These are phyloP conservation scores for Pterois miles DNA, from an alignment of 2,797 vertebrate species.

Conservation along the genomic window DNA sequence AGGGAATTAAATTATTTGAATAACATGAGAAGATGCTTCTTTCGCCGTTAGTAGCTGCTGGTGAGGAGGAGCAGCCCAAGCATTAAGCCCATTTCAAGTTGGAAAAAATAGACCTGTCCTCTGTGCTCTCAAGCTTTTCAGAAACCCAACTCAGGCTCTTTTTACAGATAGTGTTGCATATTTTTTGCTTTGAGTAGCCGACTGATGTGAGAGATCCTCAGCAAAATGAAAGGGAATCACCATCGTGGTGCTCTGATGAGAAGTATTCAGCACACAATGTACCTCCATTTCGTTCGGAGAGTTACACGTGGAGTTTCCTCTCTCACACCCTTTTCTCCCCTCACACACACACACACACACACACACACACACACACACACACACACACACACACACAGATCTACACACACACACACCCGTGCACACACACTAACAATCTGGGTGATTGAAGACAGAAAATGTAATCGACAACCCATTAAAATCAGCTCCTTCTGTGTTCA, in stretches of 20 bases:
- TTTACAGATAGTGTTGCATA: conserved; percentile 22
- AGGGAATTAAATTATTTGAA: neutral
- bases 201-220: conserved; percentile 46
- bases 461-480: conserved; percentile 13
- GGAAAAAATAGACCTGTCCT: conserved; percentile 40
- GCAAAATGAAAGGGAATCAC: conserved; percentile 43
- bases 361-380: neutral
- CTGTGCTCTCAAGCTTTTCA: conserved; percentile 48
- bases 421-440: conserved; percentile 6
- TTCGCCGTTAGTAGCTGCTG: conserved; percentile 14
- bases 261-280: conserved; percentile 31
- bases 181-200: conserved; percentile 34
- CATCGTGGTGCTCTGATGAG: conserved; percentile 37
- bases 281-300: conserved; percentile 12
- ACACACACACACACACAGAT: neutral
- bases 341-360: neutral
- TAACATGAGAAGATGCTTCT: conserved; percentile 17
- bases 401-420: neutral
- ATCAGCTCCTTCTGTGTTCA: neutral
- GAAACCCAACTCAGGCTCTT: conserved; percentile 30
- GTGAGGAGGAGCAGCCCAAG: conserved; percentile 5
- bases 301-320: conserved; percentile 14
- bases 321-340: neutral
- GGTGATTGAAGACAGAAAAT: conserved; percentile 21
- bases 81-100: conserved; percentile 41